These are phyloP conservation scores for Drosophila mayri DNA, from an alignment of 1,140 invertebrate species.

Conservation along the genomic window DNA sequence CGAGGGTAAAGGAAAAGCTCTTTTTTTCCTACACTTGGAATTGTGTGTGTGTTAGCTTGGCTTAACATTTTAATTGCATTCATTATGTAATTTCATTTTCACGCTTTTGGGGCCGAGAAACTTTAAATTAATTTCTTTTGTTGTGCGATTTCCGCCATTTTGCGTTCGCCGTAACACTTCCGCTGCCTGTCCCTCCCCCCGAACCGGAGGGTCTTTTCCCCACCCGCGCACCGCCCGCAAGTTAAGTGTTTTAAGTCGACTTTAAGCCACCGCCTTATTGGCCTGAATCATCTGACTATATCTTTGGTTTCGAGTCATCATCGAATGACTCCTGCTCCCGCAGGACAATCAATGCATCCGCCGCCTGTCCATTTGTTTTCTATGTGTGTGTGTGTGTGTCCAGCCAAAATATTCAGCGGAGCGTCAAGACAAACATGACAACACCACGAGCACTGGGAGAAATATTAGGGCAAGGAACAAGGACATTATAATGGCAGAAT, in stretches of 20 bases:
- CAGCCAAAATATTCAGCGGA: constrained; percentile 71
- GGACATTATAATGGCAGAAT: no score
- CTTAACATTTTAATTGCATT: constrained; percentile 78
- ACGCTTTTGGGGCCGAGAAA: constrained; percentile 68
- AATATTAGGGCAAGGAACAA: not conserved
- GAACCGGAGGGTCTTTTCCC: constrained; percentile 4
- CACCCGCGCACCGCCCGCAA: constrained; percentile 14
- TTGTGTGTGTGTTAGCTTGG: constrained; percentile 23
- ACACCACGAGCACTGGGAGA: constrained; percentile 9
- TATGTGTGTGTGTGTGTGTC: constrained; percentile 29
- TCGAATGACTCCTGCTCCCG: not conserved
- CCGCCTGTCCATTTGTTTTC: constrained; percentile 60
- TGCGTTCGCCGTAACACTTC: constrained; percentile 54
- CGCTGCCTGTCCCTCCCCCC: not conserved
- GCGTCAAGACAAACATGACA: constrained; percentile 81
- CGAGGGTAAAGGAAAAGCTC: constrained; percentile 32
- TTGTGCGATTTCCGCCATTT: constrained; percentile 75
- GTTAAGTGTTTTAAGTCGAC: constrained; percentile 41
- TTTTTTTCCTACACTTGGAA: constrained; percentile 3
- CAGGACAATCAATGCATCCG: constrained; percentile 46
- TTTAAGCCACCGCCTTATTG: constrained; percentile 31
- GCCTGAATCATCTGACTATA: constrained; percentile 1
- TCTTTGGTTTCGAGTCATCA: not conserved
- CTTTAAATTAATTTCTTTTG: constrained; percentile 83
- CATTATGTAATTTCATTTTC: constrained; percentile 82